phyloP scores from a whole-genome alignment of 2,113 vertebrate species.

The Dasyornis broadbenti region DNA sequence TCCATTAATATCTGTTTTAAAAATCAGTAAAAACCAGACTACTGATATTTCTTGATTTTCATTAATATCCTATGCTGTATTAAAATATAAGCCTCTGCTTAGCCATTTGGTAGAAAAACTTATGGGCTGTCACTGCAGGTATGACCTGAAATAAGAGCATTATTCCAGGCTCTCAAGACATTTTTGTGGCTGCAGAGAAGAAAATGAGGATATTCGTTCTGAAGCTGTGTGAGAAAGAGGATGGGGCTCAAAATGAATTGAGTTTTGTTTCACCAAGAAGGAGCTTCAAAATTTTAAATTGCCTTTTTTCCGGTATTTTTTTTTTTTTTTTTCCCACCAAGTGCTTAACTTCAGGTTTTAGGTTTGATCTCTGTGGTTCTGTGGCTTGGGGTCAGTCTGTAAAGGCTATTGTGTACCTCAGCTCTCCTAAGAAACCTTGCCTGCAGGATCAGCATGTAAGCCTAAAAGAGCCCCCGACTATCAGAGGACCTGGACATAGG shows the following conservation, averaged over 20 bases:
- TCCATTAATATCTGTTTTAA: not conserved
- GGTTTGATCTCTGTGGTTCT: not conserved
- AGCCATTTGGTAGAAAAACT: not conserved
- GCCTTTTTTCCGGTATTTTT: rapidly evolving
- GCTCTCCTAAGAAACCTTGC: not conserved
- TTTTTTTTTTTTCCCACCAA: not conserved
- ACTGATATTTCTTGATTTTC: not conserved
- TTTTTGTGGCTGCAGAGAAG: not conserved
- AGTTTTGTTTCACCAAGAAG: not conserved
- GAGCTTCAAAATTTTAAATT: not conserved
- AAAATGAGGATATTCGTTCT: not conserved
- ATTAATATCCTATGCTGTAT: not conserved
- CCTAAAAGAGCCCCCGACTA: not conserved
- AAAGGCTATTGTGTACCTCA: not conserved
- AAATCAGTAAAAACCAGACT: not conserved
- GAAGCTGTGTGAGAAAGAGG: not conserved
- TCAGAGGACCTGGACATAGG: rapidly evolving
- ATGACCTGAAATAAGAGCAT: not conserved
- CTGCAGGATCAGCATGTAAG: not conserved
- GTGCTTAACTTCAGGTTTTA: not conserved
- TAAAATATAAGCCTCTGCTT: not conserved
- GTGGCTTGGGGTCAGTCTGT: not conserved
- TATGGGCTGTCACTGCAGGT: not conserved
- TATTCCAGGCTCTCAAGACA: not conserved
- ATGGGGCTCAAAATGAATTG: not conserved